Percentiles rank a stretch among this genome's conserved stretches.
These are phyloP conservation scores for Lethrus apterus DNA, from an alignment of 1,140 invertebrate species.

Conservation along the genomic window DNA sequence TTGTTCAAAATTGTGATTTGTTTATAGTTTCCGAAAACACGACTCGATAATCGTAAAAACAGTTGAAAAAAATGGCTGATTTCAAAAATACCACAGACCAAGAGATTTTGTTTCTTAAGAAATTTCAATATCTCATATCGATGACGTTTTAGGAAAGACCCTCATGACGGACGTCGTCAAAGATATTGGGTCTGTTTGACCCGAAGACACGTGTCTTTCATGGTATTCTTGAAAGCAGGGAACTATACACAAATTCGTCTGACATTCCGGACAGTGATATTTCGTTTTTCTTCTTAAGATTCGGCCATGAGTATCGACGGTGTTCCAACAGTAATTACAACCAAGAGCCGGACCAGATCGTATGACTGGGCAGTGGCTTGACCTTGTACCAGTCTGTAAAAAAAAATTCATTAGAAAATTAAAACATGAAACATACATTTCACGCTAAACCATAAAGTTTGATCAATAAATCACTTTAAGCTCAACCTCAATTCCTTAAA, in stretches of 20 bases:
- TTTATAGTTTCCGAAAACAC: too few relatives aligned
- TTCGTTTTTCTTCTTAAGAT: conserved; percentile 78
- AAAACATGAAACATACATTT: too few relatives aligned
- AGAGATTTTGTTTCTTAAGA: conserved; percentile 77
- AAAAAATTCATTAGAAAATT: conserved; percentile 15
- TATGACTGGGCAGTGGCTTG: conserved; percentile 68
- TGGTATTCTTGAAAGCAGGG: conserved; percentile 79
- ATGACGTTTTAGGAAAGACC: conserved; percentile 44
- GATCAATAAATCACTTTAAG: conserved; percentile 17
- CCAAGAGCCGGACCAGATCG: conserved; percentile 71
- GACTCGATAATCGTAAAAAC: too few relatives aligned
- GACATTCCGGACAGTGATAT: conserved; percentile 80
- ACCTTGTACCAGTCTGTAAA: conserved; percentile 37
- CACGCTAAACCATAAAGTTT: conserved; percentile 7
- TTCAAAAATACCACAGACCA: conserved; percentile 38
- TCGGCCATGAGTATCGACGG: conserved; percentile 68
- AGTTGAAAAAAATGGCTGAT: too few relatives aligned
- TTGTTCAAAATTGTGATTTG: too few relatives aligned
- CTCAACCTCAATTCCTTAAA: too few relatives aligned
- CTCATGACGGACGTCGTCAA: conserved; percentile 35
- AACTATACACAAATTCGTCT: conserved; percentile 78
- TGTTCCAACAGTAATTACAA: conserved; percentile 82
- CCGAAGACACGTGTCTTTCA: conserved; percentile 42
- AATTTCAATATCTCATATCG: conserved; percentile 48
- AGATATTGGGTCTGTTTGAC: conserved; percentile 31